Base-by-base conservation (phyloP, 2,797 vertebrate species). In the Phrynocephalus vlangalii region DNA sequence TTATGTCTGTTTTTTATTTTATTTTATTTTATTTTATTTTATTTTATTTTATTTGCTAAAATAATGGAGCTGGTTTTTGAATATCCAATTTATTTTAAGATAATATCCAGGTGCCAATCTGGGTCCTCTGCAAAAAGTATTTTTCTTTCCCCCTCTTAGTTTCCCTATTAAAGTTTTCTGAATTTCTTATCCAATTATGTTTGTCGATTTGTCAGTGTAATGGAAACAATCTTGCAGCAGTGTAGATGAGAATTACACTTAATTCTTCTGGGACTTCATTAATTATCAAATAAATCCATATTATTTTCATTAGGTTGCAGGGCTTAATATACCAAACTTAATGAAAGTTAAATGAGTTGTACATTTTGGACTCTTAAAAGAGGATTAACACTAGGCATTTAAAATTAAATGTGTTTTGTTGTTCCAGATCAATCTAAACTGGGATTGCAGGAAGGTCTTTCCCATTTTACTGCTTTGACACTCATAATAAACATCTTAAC, bases 271-370 rank as follows among this genome's bases (percentile, higher is more conserved):
- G 18, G 84, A 86, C 79, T 94, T 91, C 11, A 91, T 94, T 91
- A 92, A 92, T 94, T 94, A 91, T 76, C 82, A 89, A 87, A 89
- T 87, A 92, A 92, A 92, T 90, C 66, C 87, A 56, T 94, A 81
- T 90, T 89, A 81, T 93, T 94, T 92, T 92, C 82, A 92, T 90
- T 93, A 91, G 13, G 70, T 94, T 52, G 90, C 87, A 91, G 82
- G 72, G 67, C 91, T 83, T 90, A 89, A 91, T 91, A 91, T 18
- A 67, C 52, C 90, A 88, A 73, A 82, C 85, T 92, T 94, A 94
- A 93, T 92, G 92, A 90, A 92, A 93, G 80, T 83, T 92, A 90
- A 95, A 88, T 91, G 79, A 93, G 83, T 95, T 94, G 11, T 93
- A 24, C 10, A 0, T 89, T 93, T 90, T 92, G 79, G 84, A 91